Evolutionary conservation across 1,140 invertebrate genomes (phyloP), one percentile per base, ranked within the genome.

Genomic region (Phortica variegata): DNA sequence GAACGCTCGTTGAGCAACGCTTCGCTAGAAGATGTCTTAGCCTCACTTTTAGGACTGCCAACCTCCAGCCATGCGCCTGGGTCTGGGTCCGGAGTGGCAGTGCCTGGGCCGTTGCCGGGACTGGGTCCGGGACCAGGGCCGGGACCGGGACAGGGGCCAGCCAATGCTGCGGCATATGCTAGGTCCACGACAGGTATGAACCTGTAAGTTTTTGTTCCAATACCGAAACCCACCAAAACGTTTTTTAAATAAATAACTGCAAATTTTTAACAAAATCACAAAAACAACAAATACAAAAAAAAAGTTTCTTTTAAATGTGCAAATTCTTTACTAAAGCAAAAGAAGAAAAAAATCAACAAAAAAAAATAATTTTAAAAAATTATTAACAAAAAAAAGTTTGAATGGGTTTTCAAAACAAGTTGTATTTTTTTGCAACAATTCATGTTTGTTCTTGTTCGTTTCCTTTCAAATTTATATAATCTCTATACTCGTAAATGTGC

Each of bases 11-110:
- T 88, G 39, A 84, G 85, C 59, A 89, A 88, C 49, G 90, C 91
- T 38, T 93, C 90, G 36, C 81, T 95, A 73, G 92, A 95, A 80
- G 93, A 96, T 81, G 92, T 95, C 43, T 81, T 95, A 73, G 91
- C 94, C 77, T 91, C 90, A 45, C 83, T 95, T 55, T 83, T 94
- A 68, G 91, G 90, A 58, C 83, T 94, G 58, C 86, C 88, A 38
- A 84, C 57, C 51, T 63, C 63, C 54, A 60, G 48, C 50, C 5
- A 26, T 56, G 82, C 83, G 46, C 78, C 78, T 39, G 23, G 23
- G 23, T 10, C 23, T 26, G 23, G 23, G 10, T 10, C 23, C 10
- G 23, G 5, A 26, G n/a, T n/a, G n/a, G n/a, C n/a, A n/a, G n/a
- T n/a, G n/a, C n/a, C n/a, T n/a, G n/a, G n/a, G 16, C n/a, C 32